Conservation (phyloP, 1,140 invertebrate species). For the Sesamia nonagrioides region DNA sequence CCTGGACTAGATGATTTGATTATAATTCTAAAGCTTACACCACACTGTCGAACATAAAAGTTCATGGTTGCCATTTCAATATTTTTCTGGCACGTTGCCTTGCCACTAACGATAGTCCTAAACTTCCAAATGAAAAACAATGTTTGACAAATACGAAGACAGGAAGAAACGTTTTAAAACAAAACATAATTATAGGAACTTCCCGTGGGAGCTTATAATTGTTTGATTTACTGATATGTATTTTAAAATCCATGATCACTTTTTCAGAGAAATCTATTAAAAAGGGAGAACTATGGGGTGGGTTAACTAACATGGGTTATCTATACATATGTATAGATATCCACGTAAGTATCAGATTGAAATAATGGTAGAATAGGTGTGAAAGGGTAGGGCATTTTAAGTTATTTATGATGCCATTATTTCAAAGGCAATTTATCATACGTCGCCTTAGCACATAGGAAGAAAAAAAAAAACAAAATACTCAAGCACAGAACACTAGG, state of each 20-base stretch:
- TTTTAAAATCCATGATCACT: background rate
- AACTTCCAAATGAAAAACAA: conserved; percentile 19
- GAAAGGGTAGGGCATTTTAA: too few species aligned
- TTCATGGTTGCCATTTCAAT: background rate
- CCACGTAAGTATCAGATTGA: too few species aligned
- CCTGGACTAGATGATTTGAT: too few species aligned
- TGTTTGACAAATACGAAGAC: conserved; percentile 1
- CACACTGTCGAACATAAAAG: background rate
- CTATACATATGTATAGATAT: too few species aligned
- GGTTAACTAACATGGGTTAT: too few species aligned
- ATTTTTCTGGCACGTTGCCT: background rate
- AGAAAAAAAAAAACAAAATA: background rate
- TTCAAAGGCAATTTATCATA: too few species aligned
- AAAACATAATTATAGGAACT: conserved; percentile 17
- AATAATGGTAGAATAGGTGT: too few species aligned
- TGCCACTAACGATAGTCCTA: background rate
- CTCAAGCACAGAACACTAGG: background rate
- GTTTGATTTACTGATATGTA: conserved; percentile 8
- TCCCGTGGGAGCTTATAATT: conserved; percentile 20
- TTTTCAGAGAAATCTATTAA: too few species aligned
- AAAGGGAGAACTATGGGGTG: too few species aligned
- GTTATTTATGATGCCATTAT: too few species aligned
- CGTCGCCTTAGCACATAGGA: too few species aligned
- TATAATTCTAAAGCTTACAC: too few species aligned
- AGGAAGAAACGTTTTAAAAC: conserved; percentile 23